Base-by-base conservation (phyloP, 2,888 invertebrate genomes). In the Apamea sordens region DNA sequence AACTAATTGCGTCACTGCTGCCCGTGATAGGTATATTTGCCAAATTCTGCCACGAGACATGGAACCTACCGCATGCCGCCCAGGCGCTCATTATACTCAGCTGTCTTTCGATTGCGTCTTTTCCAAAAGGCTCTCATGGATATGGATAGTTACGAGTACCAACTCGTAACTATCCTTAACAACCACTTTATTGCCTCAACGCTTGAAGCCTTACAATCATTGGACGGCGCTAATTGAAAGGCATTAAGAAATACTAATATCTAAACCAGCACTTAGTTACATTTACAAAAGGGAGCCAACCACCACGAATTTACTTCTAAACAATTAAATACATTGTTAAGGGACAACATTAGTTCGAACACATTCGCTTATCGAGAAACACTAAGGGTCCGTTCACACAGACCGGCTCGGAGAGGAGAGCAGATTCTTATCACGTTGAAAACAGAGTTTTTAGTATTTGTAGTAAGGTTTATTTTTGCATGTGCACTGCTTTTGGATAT, bases 291-390 rank as follows among this genome's bases (percentile, higher is more conserved):
- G 75, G 67, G 6, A 64, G 64, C 64, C 41, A 86, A 53, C 67
- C 50, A 47, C 47, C 36, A 41, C n/a, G 36, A 61, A 36, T n/a
- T 36, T 44, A 28, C 69, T 64, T 81, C 10, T 8, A 13, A 68
- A 79, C 83, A 86, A 85, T 76, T 76, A 86, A 82, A 65, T 83
- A 68, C 76, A 76, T 78, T 86, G 83, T 79, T 61, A 78, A 24
- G 65, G n/a, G 21, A 65, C 65, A 56, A 50, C 64, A 63, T 74
- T 53, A 50, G 64, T 36, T 59, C 2, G 2, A 63, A 65, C 65
- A 72, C 36, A 50, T 64, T 70, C 36, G 61, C 83, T 86, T 84
- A 82, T 84, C 83, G 61, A 63, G 28, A 50, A 53, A 74, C 78
- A 86, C 80, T n/a, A n/a, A n/a, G n/a, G n/a, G n/a, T n/a, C n/a